Percentiles rank a stretch among this genome's conserved stretches.
These are phyloP conservation scores for Neodiprion pinetum DNA, from an alignment of 1,140 invertebrate genomes.

Conservation along the genomic window DNA sequence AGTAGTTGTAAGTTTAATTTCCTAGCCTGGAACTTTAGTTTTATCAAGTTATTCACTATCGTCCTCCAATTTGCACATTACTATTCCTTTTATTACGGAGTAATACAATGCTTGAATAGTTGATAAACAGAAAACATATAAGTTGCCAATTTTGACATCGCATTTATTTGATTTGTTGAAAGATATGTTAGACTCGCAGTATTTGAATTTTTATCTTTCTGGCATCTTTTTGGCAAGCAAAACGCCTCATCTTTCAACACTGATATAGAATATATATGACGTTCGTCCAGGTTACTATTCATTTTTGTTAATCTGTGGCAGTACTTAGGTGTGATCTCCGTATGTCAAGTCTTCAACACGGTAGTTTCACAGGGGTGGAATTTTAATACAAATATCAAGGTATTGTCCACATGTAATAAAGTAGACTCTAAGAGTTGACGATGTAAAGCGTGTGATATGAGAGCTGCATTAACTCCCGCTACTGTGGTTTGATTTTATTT, in stretches of 20 bases:
- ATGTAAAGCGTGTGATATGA: background rate
- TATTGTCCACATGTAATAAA: background rate
- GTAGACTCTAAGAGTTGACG: background rate
- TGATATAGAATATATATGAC: background rate
- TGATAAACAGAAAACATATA: background rate
- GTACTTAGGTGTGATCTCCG: background rate
- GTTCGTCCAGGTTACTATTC: background rate
- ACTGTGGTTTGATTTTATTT: background rate
- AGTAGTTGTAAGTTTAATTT: background rate
- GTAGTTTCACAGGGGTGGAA: background rate
- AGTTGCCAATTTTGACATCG: background rate
- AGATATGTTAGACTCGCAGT: background rate
- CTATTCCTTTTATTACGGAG: background rate
- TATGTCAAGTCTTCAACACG: background rate
- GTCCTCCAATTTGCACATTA: background rate
- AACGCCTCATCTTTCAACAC: background rate
- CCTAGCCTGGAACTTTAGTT: background rate
- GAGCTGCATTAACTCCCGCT: background rate
- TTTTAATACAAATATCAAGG: background rate
- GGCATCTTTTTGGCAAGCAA: background rate
- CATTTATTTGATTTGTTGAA: background rate
- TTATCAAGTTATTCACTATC: constrained; percentile 3
- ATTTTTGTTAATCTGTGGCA: constrained; percentile 1
- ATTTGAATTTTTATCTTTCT: background rate
- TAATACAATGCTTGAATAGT: background rate